A percentile compares a stretch with the other conserved stretches of the same genome.
Conservation (phyloP, 2,888 invertebrate species). For the Orthosia incerta region DNA sequence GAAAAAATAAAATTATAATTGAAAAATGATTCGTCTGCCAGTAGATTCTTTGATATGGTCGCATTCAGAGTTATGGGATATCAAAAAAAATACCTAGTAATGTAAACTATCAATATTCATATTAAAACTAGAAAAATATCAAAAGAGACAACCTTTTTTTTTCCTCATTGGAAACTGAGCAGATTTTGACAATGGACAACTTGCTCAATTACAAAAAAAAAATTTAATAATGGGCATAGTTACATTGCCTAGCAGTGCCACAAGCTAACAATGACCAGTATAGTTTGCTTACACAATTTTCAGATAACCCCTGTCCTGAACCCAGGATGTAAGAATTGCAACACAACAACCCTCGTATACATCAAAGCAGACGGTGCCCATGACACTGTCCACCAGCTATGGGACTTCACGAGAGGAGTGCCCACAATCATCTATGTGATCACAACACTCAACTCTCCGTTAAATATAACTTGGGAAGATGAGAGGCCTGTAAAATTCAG, state of each 20-base stretch:
- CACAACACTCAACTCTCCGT: slow-evolving; percentile 83
- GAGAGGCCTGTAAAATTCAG: slow-evolving; percentile 77
- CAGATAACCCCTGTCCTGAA: slow-evolving; percentile 82
- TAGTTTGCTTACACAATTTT: slow-evolving; percentile 40
- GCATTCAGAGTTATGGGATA: too few species aligned
- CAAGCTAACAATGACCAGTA: background rate
- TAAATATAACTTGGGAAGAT: slow-evolving; percentile 89
- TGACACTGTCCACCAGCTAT: slow-evolving; percentile 92
- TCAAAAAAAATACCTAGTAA: too few species aligned
- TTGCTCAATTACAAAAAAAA: background rate
- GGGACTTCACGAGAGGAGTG: slow-evolving; percentile 91
- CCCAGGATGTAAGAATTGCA: slow-evolving; percentile 80
- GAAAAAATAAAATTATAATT: too few species aligned
- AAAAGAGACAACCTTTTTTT: background rate
- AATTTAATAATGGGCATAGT: background rate
- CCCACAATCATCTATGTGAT: slow-evolving; percentile 91
- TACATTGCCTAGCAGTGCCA: background rate
- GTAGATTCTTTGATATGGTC: too few species aligned
- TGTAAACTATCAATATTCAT: too few species aligned
- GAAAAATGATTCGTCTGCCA: too few species aligned
- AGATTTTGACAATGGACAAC: too few species aligned
- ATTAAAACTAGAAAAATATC: background rate
- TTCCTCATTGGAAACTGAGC: too few species aligned
- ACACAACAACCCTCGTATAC: slow-evolving; percentile 85
- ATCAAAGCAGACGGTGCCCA: slow-evolving; percentile 89